phyloP scores from a whole-genome alignment of 2,113 vertebrate species.

The Noturus placidus region DNA sequence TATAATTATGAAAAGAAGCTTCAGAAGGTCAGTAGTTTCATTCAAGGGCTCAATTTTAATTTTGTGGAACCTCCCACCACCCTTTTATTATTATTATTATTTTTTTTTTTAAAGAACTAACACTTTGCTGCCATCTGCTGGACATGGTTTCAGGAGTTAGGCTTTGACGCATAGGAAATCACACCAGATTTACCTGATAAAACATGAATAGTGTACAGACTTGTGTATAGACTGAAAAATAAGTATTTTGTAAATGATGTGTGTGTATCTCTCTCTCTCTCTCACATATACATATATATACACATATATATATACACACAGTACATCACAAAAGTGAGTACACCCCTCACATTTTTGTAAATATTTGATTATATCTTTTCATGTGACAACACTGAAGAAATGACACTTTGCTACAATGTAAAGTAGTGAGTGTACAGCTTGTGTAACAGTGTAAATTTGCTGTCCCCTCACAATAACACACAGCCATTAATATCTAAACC shows the following conservation, averaged over 20 bases:
- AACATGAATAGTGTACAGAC: not conserved
- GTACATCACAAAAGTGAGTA: too few relatives aligned
- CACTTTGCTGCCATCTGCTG: slow-evolving; percentile 52
- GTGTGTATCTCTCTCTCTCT: too few relatives aligned
- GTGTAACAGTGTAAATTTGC: too few relatives aligned
- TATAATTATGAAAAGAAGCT: not conserved
- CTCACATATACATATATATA: not conserved
- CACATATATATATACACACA: too few relatives aligned
- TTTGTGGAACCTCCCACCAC: not conserved
- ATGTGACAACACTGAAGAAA: too few relatives aligned
- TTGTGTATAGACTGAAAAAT: not conserved
- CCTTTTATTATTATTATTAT: too few relatives aligned
- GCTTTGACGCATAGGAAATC: not conserved
- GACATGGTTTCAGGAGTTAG: not conserved
- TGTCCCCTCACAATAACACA: too few relatives aligned
- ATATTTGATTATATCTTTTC: too few relatives aligned
- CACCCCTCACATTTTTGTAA: too few relatives aligned
- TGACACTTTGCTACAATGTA: too few relatives aligned
- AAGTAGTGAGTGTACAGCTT: too few relatives aligned
- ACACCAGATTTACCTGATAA: not conserved
- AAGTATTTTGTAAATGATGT: not conserved
- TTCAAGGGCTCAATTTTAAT: not conserved
- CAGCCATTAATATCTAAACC: too few relatives aligned
- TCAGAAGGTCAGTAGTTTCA: not conserved
- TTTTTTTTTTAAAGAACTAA: not conserved